These are phyloP conservation scores for Tringa solitaria DNA, from an alignment of 2,113 vertebrate genomes.

Conservation along the genomic window DNA sequence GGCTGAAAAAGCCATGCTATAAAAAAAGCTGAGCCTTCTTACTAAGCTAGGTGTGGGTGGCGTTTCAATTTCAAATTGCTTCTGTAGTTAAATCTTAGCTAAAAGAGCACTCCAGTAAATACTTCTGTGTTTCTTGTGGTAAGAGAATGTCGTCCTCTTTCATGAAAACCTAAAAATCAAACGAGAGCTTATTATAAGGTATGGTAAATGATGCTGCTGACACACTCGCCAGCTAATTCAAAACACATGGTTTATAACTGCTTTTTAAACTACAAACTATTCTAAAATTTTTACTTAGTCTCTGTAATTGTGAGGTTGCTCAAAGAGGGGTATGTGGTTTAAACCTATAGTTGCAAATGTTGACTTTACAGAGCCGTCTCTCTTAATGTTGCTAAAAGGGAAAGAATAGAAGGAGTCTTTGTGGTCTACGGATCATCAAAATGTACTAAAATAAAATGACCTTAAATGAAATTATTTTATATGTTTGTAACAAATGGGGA, in stretches of 20 bases:
- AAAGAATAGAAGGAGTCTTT: background rate
- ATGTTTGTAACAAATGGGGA: background rate
- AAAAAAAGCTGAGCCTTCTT: background rate
- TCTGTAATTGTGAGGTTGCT: constrained; percentile 68
- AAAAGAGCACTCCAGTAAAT: constrained; percentile 3
- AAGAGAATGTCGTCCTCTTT: background rate
- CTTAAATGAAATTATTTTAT: background rate
- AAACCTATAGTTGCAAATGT: constrained; percentile 28
- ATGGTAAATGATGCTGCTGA: constrained; percentile 62
- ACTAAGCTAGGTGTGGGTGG: constrained; percentile 17
- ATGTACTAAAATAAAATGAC: background rate
- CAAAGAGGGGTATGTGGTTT: constrained; percentile 42
- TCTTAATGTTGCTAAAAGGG: background rate
- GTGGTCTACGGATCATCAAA: background rate
- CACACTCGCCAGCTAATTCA: constrained; percentile 60
- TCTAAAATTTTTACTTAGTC: constrained; percentile 59
- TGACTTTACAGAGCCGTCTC: background rate
- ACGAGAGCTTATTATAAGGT: constrained; percentile 60
- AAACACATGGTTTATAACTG: constrained; percentile 71
- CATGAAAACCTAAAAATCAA: constrained; percentile 35
- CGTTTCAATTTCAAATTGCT: background rate
- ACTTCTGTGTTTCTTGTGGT: constrained; percentile 61
- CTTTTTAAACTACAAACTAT: constrained; percentile 55
- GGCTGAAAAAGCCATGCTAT: background rate
- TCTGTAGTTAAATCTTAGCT: constrained; percentile 40